phyloP scores from a whole-genome alignment of 1,140 invertebrate genomes.

The Lepidotrigona ventralis region DNA sequence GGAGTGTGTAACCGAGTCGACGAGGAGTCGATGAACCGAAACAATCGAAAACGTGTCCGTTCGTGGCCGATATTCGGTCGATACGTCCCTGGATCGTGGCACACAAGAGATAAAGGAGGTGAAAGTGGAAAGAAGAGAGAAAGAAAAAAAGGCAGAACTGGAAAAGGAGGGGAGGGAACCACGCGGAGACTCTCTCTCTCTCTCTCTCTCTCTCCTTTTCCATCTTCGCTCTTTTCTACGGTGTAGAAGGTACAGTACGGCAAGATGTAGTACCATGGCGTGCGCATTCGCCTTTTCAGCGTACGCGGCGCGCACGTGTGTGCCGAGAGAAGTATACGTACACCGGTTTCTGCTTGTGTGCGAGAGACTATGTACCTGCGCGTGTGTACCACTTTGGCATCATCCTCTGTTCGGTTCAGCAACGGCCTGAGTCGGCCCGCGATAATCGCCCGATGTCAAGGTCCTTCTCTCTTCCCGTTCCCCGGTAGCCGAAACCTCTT shows the following conservation, averaged over 20 bases:
- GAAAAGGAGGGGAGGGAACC: conserved; percentile 64
- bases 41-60: conserved; percentile 31
- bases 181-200: conserved; percentile 23
- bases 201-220: conserved; percentile 28
- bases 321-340: conserved; percentile 24
- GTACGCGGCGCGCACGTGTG: conserved; percentile 34
- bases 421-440: background rate
- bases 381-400: conserved; percentile 34
- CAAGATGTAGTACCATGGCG: conserved; percentile 41
- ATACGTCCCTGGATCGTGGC: conserved; percentile 56
- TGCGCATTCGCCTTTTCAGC: conserved; percentile 46
- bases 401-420: conserved; percentile 23
- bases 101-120: conserved; percentile 47
- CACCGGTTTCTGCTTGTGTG: conserved; percentile 31
- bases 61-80: conserved; percentile 16
- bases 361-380: conserved; percentile 30
- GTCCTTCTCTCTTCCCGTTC: conserved; percentile 11
- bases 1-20: background rate
- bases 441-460: conserved; percentile 55
- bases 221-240: background rate
- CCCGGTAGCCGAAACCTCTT: conserved; percentile 30
- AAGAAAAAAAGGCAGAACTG: conserved; percentile 56
- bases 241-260: conserved; percentile 42
- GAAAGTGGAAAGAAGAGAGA: conserved; percentile 49
- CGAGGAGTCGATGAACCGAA: conserved; percentile 35